Evolutionary conservation across 2,797 vertebrate genomes (phyloP).

Genomic region (Sebastes jordani): DNA sequence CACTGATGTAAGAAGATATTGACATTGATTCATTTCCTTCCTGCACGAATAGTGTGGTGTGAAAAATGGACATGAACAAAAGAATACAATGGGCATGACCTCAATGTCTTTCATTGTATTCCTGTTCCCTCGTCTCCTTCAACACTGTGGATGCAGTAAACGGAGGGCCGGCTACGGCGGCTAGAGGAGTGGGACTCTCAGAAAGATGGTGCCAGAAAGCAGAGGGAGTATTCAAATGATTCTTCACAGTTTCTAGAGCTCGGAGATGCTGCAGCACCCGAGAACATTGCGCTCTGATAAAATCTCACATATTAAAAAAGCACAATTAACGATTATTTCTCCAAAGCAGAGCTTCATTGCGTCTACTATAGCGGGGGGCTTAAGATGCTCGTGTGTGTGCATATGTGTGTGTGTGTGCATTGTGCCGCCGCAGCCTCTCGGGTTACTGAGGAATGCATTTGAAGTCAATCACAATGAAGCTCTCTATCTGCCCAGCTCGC

Average conservation of each 20-base stretch:
- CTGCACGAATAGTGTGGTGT: neutral
- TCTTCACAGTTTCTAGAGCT: slow-evolving; percentile 61
- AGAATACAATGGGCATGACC: neutral
- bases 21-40: neutral
- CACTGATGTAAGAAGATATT: neutral
- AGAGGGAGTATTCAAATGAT: slow-evolving; percentile 69
- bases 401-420: slow-evolving; percentile 12
- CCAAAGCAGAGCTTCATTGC: slow-evolving; percentile 27
- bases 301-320: slow-evolving; percentile 67
- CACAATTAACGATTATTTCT: slow-evolving; percentile 62
- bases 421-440: slow-evolving; percentile 55
- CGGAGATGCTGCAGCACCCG: slow-evolving; percentile 44
- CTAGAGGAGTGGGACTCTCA: slow-evolving; percentile 55
- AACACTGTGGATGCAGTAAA: slow-evolving; percentile 36
- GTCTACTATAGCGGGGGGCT: slow-evolving; percentile 28
- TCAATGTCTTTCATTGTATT: slow-evolving; percentile 10
- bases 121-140: slow-evolving; percentile 11
- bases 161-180: slow-evolving; percentile 47
- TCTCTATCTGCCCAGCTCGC: slow-evolving; percentile 60
- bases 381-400: neutral
- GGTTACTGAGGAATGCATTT: slow-evolving; percentile 76
- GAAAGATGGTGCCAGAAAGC: slow-evolving; percentile 60
- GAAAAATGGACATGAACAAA: slow-evolving; percentile 1
- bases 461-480: slow-evolving; percentile 73
- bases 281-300: slow-evolving; percentile 43